These are phyloP conservation scores for Coelopa frigida DNA, from an alignment of 1,140 invertebrate species.

Conservation along the genomic window DNA sequence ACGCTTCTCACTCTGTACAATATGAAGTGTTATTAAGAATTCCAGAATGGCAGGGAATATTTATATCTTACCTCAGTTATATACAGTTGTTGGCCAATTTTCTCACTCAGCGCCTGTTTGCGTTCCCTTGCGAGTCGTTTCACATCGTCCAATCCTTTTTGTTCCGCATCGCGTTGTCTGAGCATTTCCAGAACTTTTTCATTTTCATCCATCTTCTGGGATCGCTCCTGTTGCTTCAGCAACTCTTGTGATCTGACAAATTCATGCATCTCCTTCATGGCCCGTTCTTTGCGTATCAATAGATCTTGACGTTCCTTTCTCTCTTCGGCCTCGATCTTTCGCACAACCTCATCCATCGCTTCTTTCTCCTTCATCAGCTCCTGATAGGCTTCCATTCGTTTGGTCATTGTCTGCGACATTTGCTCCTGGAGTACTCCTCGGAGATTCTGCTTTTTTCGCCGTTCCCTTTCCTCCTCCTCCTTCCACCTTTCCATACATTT, in stretches of 20 bases:
- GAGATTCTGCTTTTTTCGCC: slow-evolving; percentile 5
- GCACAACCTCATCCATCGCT: slow-evolving; percentile 9
- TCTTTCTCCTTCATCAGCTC: slow-evolving; percentile 9
- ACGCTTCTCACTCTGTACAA: slow-evolving; percentile 8
- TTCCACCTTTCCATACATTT: too few relatives aligned
- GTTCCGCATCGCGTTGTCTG: slow-evolving; percentile 7
- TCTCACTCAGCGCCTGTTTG: slow-evolving; percentile 9
- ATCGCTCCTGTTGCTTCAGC: background rate
- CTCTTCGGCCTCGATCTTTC: slow-evolving; percentile 3
- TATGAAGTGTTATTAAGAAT: background rate
- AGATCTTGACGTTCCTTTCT: background rate
- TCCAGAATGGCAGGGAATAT: background rate
- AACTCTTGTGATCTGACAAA: too few relatives aligned
- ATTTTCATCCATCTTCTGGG: slow-evolving; percentile 9
- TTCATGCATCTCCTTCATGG: slow-evolving; percentile 13
- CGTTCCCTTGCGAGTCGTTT: slow-evolving; percentile 6
- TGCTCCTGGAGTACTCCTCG: slow-evolving; percentile 6
- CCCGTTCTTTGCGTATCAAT: background rate
- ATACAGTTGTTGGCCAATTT: slow-evolving; percentile 11
- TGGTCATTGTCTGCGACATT: slow-evolving; percentile 3
- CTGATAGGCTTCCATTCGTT: too few relatives aligned
- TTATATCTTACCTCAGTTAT: slow-evolving; percentile 4
- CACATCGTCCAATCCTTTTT: background rate
- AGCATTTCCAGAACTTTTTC: slow-evolving; percentile 6
- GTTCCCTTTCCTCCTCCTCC: slow-evolving; percentile 3